phyloP scores from a whole-genome alignment of 1,140 invertebrate genomes.

The Globodera ellingtonae region DNA sequence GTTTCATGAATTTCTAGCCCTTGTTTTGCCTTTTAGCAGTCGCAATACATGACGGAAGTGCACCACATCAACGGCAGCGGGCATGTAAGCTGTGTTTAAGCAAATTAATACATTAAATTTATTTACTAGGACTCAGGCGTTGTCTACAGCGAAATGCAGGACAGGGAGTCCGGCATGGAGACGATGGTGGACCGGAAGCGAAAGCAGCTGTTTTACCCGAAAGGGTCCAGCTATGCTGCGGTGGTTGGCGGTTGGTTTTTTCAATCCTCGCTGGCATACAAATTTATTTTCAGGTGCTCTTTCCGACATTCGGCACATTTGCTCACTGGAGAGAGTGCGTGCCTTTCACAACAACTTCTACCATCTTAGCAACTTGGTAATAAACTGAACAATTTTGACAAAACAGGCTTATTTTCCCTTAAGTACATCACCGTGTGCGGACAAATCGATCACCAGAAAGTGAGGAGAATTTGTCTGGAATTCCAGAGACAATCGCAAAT shows the following conservation, averaged over 20 bases:
- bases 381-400: slow-evolving; percentile 74
- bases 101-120: too few species aligned
- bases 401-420: background rate
- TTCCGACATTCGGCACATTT: slow-evolving; percentile 80
- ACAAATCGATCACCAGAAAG: slow-evolving; percentile 73
- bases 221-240: slow-evolving; percentile 69
- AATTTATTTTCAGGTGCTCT: slow-evolving; percentile 77
- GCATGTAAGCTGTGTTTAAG: slow-evolving; percentile 64
- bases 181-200: slow-evolving; percentile 44
- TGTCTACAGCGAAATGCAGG: slow-evolving; percentile 91
- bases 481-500: slow-evolving; percentile 24
- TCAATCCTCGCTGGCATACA: slow-evolving; percentile 70
- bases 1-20: too few species aligned
- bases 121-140: slow-evolving; percentile 76
- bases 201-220: slow-evolving; percentile 51
- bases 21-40: slow-evolving; percentile 69
- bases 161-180: slow-evolving; percentile 65
- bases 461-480: background rate
- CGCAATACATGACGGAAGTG: slow-evolving; percentile 83
- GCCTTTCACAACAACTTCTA: slow-evolving; percentile 84
- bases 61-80: slow-evolving; percentile 85
- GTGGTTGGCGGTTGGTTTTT: slow-evolving; percentile 73
- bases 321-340: slow-evolving; percentile 78
- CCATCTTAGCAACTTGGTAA: slow-evolving; percentile 82
- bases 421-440: slow-evolving; percentile 79